phyloP scores from a whole-genome alignment of 2,113 vertebrate species.

The Pogona vitticeps region DNA sequence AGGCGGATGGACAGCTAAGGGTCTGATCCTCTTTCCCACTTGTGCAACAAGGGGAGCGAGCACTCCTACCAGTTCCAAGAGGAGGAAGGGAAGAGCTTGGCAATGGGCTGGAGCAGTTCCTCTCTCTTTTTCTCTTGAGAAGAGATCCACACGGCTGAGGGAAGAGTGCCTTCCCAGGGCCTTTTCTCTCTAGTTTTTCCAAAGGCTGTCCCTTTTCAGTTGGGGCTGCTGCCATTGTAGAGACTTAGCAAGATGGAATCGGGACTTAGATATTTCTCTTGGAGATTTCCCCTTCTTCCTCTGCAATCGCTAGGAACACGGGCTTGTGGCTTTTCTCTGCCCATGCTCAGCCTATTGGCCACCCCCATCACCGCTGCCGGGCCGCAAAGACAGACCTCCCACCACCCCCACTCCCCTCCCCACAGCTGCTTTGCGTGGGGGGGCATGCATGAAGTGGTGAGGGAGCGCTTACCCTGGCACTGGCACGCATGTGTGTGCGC shows the following conservation, averaged over 20 bases:
- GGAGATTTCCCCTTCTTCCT: no score
- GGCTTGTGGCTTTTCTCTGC: no score
- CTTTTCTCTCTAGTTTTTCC: background rate
- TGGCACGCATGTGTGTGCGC: no score
- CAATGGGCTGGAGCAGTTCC: background rate
- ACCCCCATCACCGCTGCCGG: no score
- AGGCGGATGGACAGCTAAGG: slow-evolving; percentile 2
- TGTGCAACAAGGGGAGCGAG: background rate
- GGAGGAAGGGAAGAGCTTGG: background rate
- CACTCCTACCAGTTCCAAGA: background rate
- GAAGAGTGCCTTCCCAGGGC: background rate
- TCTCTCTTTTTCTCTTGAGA: background rate
- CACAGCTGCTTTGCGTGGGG: no score
- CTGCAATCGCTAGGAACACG: no score
- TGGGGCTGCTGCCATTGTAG: background rate
- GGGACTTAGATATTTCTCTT: background rate
- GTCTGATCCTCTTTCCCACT: background rate
- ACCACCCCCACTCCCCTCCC: no score
- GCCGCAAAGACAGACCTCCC: no score
- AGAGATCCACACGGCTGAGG: background rate
- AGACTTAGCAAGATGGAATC: no score
- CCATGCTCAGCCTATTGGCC: no score
- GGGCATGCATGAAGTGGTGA: no score
- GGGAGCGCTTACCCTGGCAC: no score
- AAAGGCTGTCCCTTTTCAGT: background rate